phyloP scores from a whole-genome alignment of 2,113 vertebrate species.

The Fulmarus glacialis region DNA sequence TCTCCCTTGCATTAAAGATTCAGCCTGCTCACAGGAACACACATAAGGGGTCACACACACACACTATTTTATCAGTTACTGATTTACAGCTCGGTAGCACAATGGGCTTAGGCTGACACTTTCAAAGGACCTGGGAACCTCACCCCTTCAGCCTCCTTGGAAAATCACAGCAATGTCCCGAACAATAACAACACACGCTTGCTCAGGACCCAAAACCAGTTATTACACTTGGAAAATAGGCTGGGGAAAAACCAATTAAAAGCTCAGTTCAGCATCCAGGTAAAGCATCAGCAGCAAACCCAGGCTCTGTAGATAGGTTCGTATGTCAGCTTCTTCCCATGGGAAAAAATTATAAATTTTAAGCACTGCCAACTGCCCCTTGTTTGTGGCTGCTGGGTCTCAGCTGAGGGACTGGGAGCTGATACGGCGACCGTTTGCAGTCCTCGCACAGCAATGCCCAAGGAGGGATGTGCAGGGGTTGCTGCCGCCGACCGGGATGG shows the following conservation, averaged over 20 bases:
- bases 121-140: conserved; percentile 34
- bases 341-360: conserved; percentile 47
- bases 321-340: background rate
- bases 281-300: conserved; percentile 12
- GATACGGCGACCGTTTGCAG: background rate
- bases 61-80: conserved; percentile 5
- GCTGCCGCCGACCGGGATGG: background rate
- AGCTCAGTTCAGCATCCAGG: conserved; percentile 1
- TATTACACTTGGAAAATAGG: conserved; percentile 12
- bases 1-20: conserved; percentile 57
- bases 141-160: conserved; percentile 11
- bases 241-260: conserved; percentile 46
- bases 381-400: conserved; percentile 21
- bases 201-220: background rate
- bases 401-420: background rate
- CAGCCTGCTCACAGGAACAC: background rate
- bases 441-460: background rate
- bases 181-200: background rate
- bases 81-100: conserved; percentile 35
- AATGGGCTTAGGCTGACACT: background rate
- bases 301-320: background rate
- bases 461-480: background rate
- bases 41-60: background rate
- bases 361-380: conserved; percentile 15
- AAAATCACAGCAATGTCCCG: conserved; percentile 13